phyloP scores from a whole-genome alignment of 1,140 invertebrate species.

The Psilanteris sp. region DNA sequence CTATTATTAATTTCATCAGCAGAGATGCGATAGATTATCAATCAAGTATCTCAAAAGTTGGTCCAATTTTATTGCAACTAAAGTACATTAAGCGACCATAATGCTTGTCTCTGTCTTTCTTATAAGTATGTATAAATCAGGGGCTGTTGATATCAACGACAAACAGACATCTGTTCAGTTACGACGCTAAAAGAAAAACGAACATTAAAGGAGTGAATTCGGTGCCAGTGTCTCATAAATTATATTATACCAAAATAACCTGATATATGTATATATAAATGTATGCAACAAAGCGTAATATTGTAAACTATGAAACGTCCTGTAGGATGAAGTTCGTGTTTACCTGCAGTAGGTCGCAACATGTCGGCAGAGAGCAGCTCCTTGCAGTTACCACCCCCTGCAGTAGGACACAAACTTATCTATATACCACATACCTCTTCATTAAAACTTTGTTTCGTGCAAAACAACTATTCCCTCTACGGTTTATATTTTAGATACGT shows the following conservation, averaged over 20 bases:
- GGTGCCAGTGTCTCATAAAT: slow-evolving; percentile 1
- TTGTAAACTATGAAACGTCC: slow-evolving; percentile 77
- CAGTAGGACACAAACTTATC: slow-evolving; percentile 81
- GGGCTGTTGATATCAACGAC: too few relatives aligned
- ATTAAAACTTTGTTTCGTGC: slow-evolving; percentile 66
- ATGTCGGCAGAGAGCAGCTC: slow-evolving; percentile 79
- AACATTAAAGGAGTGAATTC: too few relatives aligned
- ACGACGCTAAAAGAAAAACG: too few relatives aligned
- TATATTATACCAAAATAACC: slow-evolving; percentile 8
- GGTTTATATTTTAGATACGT: slow-evolving; percentile 38
- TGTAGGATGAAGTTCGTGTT: slow-evolving; percentile 79
- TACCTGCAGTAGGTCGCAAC: slow-evolving; percentile 80
- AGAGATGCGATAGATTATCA: too few relatives aligned
- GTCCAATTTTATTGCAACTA: too few relatives aligned
- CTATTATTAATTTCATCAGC: too few relatives aligned
- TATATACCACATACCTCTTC: slow-evolving; percentile 79
- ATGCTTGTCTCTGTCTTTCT: too few relatives aligned
- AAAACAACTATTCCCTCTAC: slow-evolving; percentile 71
- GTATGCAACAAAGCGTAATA: slow-evolving; percentile 73
- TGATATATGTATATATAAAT: slow-evolving; percentile 47
- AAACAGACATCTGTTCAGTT: too few relatives aligned
- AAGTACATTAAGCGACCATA: too few relatives aligned
- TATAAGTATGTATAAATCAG: too few relatives aligned
- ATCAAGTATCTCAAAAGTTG: too few relatives aligned
- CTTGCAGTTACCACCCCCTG: slow-evolving; percentile 81